These are phyloP conservation scores for Eulimnadia texana DNA, from an alignment of 1,140 invertebrate genomes.

Conservation along the genomic window DNA sequence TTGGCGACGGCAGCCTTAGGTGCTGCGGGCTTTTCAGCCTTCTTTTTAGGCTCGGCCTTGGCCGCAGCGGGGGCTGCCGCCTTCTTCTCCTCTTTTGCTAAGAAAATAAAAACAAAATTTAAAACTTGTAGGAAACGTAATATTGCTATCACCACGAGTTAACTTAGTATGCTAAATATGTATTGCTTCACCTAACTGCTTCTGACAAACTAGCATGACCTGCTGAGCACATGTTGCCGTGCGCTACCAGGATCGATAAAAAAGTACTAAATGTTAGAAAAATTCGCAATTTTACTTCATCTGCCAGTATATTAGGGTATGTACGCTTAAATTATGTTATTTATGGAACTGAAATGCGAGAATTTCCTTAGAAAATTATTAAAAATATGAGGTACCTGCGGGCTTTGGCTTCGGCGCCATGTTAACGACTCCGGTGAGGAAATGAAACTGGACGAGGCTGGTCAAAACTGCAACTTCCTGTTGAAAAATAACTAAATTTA, in stretches of 20 bases:
- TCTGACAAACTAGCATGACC: no score
- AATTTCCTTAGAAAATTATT: constrained; percentile 13
- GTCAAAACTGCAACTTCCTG: background rate
- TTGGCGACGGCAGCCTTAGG: constrained; percentile 26
- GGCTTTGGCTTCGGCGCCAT: constrained; percentile 50
- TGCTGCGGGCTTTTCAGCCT: constrained; percentile 35
- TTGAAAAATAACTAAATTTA: no score
- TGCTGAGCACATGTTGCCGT: constrained; percentile 8
- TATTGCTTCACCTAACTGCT: no score
- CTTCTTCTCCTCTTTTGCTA: constrained; percentile 16
- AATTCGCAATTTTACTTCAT: no score
- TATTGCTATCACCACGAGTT: no score
- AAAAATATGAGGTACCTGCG: constrained; percentile 45
- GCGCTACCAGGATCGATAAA: no score
- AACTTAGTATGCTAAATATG: no score
- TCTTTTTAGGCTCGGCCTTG: constrained; percentile 29
- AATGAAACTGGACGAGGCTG: background rate
- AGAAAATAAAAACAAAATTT: background rate
- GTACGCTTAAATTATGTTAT: no score
- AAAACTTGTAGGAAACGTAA: constrained; percentile 3
- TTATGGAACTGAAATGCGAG: no score
- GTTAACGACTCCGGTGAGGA: constrained; percentile 14
- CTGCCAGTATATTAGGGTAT: no score
- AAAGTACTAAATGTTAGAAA: no score
- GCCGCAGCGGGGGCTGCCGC: constrained; percentile 30